phyloP scores from a whole-genome alignment of 1,140 invertebrate genomes.

The Leptoteleia sp. region DNA sequence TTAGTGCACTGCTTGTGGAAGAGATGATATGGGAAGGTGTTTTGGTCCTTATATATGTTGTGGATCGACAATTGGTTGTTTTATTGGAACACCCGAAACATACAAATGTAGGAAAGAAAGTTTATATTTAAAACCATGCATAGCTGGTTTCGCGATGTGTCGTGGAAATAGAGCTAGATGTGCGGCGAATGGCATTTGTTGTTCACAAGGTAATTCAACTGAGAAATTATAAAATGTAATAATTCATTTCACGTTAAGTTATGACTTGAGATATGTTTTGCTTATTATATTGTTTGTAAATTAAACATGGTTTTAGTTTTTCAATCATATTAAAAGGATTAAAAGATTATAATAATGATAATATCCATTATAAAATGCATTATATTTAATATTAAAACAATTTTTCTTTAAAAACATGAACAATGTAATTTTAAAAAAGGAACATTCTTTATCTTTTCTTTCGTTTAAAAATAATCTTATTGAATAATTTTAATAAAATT shows the following conservation, averaged over 20 bases:
- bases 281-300: too few relatives aligned
- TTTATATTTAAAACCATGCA: constrained; percentile 76
- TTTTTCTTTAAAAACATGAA: too few relatives aligned
- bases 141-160: constrained; percentile 80
- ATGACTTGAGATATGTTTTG: too few relatives aligned
- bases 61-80: constrained; percentile 80
- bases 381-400: too few relatives aligned
- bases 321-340: too few relatives aligned
- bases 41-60: constrained; percentile 82
- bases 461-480: constrained; percentile 11
- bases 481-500: constrained; percentile 3
- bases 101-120: constrained; percentile 79
- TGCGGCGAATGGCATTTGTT: constrained; percentile 81
- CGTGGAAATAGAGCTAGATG: constrained; percentile 81
- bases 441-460: too few relatives aligned
- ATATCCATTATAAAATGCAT: too few relatives aligned
- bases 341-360: too few relatives aligned
- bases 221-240: too few relatives aligned
- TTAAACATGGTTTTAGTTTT: too few relatives aligned
- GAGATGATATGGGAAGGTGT: constrained; percentile 79
- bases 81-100: constrained; percentile 80
- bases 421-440: too few relatives aligned
- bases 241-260: too few relatives aligned
- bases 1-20: constrained; percentile 81
- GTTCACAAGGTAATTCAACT: constrained; percentile 80